phyloP scores from a whole-genome alignment of 1,140 invertebrate genomes.

The Laodelphax striatellus region DNA sequence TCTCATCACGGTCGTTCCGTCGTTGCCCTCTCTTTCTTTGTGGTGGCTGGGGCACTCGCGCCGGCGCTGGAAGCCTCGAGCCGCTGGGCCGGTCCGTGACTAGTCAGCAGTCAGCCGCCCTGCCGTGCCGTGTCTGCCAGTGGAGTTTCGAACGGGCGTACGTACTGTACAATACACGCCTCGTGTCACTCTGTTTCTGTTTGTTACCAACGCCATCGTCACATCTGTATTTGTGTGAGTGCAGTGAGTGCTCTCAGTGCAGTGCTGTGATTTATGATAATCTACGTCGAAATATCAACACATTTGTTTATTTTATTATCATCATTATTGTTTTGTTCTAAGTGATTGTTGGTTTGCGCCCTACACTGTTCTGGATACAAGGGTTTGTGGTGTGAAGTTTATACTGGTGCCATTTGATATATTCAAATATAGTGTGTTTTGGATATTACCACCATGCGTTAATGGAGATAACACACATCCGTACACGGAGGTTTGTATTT shows the following conservation, averaged over 20 bases:
- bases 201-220: neutral
- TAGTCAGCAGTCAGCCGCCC: neutral
- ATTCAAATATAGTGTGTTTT: neutral
- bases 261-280: neutral
- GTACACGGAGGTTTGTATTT: neutral
- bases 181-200: constrained; percentile 6
- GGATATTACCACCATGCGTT: neutral
- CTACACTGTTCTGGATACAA: no score
- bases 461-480: neutral
- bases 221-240: constrained; percentile 5
- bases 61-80: constrained; percentile 12
- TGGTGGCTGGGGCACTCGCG: neutral
- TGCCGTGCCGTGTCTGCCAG: neutral
- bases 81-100: constrained; percentile 1
- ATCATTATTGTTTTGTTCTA: no score
- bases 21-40: neutral
- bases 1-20: constrained; percentile 3
- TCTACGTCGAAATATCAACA: no score
- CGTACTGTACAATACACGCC: neutral
- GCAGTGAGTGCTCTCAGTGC: constrained; percentile 1
- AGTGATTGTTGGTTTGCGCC: no score
- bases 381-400: no score
- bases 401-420: no score
- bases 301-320: no score
- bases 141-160: neutral